A percentile compares a stretch with the other conserved stretches of the same genome.
Evolutionary conservation across 2,888 invertebrate genomes (phyloP).

Genomic region (Tenthredo amoena): DNA sequence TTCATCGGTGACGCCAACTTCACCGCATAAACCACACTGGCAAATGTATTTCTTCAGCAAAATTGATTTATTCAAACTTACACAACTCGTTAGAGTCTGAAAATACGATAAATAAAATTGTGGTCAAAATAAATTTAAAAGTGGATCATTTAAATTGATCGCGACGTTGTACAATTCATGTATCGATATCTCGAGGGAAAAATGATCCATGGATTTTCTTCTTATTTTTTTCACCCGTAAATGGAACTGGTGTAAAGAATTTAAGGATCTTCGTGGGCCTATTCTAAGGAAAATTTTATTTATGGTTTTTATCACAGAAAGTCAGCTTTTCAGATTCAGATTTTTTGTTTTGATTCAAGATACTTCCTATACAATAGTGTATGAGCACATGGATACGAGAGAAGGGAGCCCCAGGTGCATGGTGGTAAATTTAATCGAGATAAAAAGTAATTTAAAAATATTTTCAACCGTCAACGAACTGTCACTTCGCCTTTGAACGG

Average conservation of each 20-base stretch:
- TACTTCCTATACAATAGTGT: not conserved
- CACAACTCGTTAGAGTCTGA: not conserved
- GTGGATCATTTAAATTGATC: not conserved
- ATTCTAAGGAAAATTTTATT: not conserved
- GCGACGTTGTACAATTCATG: not conserved
- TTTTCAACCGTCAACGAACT: conserved; percentile 20
- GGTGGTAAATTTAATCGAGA: conserved; percentile 8
- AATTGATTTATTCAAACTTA: not conserved
- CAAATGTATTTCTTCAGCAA: not conserved
- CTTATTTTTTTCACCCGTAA: not conserved
- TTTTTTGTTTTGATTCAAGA: not conserved
- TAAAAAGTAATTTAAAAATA: conserved; percentile 32
- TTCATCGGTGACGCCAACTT: conserved; percentile 6
- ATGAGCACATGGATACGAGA: not conserved
- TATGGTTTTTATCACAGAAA: not conserved
- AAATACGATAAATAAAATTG: not conserved
- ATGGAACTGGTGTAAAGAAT: not conserved
- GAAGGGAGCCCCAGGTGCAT: not conserved
- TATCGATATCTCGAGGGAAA: not conserved
- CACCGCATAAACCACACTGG: not conserved
- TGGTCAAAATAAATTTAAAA: not conserved
- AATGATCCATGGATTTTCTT: not conserved
- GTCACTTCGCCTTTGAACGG: conserved; percentile 2
- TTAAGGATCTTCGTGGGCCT: not conserved
- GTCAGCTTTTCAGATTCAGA: not conserved